Evolutionary conservation across 2,797 vertebrate genomes (phyloP).

Genomic region (Lepidocolaptes lacrymiger): DNA sequence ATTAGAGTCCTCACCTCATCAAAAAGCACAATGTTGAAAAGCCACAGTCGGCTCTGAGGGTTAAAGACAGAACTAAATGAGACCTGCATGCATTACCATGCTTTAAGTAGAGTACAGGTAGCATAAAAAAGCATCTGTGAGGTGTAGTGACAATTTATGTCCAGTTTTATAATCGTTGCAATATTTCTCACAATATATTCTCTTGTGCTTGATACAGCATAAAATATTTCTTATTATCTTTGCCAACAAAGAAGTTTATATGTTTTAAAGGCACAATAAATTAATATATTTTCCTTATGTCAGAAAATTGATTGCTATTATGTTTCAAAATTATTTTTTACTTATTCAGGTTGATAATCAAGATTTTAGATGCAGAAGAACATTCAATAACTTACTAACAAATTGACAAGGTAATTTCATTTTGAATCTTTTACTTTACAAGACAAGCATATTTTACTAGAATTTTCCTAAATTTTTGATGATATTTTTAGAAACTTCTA

Average conservation of each 20-base stretch:
- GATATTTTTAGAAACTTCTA: background rate
- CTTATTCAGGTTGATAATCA: background rate
- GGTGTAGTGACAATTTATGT: background rate
- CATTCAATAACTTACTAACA: background rate
- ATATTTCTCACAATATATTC: background rate
- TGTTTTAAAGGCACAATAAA: background rate
- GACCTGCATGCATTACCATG: background rate
- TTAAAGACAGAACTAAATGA: background rate
- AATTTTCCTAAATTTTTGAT: background rate
- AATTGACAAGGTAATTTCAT: background rate
- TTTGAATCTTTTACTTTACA: background rate
- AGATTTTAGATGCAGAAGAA: background rate
- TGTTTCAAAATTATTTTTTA: background rate
- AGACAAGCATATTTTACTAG: background rate
- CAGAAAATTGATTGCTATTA: background rate
- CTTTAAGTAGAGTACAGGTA: background rate
- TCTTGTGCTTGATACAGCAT: background rate
- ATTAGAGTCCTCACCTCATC: background rate
- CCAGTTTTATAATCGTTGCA: background rate
- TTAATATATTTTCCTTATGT: background rate
- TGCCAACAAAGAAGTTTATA: background rate
- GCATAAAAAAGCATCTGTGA: background rate
- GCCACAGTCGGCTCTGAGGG: background rate
- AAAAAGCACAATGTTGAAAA: background rate
- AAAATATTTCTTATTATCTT: background rate